These are phyloP conservation scores for Alouatta palliata DNA, from an alignment of 2,113 vertebrate species.

Conservation along the genomic window DNA sequence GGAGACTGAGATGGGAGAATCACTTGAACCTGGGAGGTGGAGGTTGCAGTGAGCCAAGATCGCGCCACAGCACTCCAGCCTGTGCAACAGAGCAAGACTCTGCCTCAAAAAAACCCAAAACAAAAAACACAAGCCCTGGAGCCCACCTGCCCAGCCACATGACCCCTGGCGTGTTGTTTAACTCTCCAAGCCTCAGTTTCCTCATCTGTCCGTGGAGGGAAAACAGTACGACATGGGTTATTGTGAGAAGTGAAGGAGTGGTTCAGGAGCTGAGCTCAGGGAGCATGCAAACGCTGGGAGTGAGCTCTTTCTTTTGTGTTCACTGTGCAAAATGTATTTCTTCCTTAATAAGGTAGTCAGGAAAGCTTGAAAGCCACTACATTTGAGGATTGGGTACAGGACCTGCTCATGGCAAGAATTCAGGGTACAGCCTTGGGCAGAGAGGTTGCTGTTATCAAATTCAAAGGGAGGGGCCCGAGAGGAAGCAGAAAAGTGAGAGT, in stretches of 20 bases:
- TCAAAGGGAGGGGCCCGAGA: not conserved
- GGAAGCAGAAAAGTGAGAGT: not conserved
- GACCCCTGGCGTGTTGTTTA: rapidly evolving
- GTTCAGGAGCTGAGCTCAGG: not conserved
- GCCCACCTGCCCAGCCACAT: not conserved
- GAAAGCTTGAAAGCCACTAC: not conserved
- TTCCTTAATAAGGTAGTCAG: not conserved
- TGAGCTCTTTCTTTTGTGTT: not conserved
- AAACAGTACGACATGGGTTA: not conserved
- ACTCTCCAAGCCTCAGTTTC: not conserved
- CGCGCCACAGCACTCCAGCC: not conserved
- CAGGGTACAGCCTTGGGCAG: not conserved
- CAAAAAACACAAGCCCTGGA: not conserved
- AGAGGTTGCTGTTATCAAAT: not conserved
- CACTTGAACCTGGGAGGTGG: not conserved
- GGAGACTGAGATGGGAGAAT: not conserved
- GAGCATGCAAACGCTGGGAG: rapidly evolving
- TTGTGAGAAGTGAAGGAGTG: rapidly evolving
- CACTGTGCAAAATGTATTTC: not conserved
- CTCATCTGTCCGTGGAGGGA: not conserved
- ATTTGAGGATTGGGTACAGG: not conserved
- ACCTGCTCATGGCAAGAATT: not conserved
- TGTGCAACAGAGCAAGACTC: not conserved
- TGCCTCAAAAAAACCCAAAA: not conserved
- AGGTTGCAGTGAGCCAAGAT: not conserved